Evolutionary conservation across 2,888 invertebrate species (phyloP).

Genomic region (Bruchidius siliquastri): DNA sequence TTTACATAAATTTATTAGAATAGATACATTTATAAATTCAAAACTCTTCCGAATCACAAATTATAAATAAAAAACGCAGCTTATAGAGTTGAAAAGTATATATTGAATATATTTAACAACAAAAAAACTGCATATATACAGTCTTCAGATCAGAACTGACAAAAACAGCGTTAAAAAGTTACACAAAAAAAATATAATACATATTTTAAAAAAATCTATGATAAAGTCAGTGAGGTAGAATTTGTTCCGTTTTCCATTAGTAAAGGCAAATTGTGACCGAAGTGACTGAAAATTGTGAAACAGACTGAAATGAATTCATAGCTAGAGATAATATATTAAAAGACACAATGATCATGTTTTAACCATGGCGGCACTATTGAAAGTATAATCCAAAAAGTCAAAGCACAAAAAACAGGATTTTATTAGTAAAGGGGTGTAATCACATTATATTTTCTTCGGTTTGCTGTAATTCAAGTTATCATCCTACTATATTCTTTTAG

Average conservation of each 20-base stretch:
- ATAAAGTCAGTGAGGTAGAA: slow-evolving; percentile 44
- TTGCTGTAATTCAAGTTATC: no score
- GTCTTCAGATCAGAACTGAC: slow-evolving; percentile 40
- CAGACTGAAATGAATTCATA: no score
- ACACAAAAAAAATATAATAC: slow-evolving; percentile 30
- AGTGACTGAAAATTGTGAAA: not conserved
- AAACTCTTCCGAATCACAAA: slow-evolving; percentile 41
- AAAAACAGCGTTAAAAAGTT: slow-evolving; percentile 33
- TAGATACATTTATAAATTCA: slow-evolving; percentile 40
- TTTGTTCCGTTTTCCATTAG: slow-evolving; percentile 30
- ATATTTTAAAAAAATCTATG: slow-evolving; percentile 29
- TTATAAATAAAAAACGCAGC: slow-evolving; percentile 30
- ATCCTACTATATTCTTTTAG: no score
- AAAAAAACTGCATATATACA: slow-evolving; percentile 31
- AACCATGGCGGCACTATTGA: not conserved
- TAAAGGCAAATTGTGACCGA: not conserved
- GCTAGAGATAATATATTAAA: not conserved
- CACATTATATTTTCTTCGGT: no score
- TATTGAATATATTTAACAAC: slow-evolving; percentile 21
- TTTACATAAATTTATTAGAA: slow-evolving; percentile 44
- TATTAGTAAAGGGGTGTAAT: no score
- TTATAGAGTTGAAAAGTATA: slow-evolving; percentile 16
- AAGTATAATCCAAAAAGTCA: no score
- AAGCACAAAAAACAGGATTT: no score
- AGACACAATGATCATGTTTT: not conserved